Evolutionary conservation across 64 coral and sea anemone species (phyloP), one percentile per base, ranked within the genome.

Genomic region (Montipora efflorescens): DNA sequence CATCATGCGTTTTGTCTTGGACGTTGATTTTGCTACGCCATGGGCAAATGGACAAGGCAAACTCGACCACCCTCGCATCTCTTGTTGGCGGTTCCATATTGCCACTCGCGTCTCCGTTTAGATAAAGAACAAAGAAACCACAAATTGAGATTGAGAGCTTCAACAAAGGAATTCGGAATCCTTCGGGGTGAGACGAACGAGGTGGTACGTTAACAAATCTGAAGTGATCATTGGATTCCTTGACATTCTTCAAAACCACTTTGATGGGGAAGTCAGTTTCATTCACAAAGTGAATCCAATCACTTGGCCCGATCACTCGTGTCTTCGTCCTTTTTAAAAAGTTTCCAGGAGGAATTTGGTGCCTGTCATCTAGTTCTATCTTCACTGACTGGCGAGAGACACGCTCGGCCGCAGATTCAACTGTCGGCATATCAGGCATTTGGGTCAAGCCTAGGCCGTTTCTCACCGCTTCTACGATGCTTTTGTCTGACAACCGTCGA

Each of bases 201-300:
- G 78, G 61, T 18, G 43, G 0, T 7, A 81, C 13, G 8, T 48
- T 3, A 5, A 73, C 47, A 22, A 75, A 82, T 13, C 52, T 64
- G 5, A 67, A 46, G 53, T 45, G 23, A 48, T 8, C 3, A 44
- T 67, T 45, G 15, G 4, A 64, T 5, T 4, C 5, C 9, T 79
- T 47, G 25, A 82, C 48, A 20, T 9, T 59, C 11, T 61, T 79
- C 1, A 67, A 82, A 48, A 91, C 66, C 28, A 91, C 22, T 48
- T 81, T 91, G 67, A 83, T 82, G 44, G 36, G 74, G 48, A 82
- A 91, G 13, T 59, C 25, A 23, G 90, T 82, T 13, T 81, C 48
- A 7, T 82, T 91, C 0, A 91, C 80, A 46, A 91, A 91, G 7
- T 81, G 77, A 69, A 80, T 59, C 22, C 16, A 44, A 76, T 8